phyloP scores from a whole-genome alignment of 1,140 invertebrate species.

The Halesus radiatus region DNA sequence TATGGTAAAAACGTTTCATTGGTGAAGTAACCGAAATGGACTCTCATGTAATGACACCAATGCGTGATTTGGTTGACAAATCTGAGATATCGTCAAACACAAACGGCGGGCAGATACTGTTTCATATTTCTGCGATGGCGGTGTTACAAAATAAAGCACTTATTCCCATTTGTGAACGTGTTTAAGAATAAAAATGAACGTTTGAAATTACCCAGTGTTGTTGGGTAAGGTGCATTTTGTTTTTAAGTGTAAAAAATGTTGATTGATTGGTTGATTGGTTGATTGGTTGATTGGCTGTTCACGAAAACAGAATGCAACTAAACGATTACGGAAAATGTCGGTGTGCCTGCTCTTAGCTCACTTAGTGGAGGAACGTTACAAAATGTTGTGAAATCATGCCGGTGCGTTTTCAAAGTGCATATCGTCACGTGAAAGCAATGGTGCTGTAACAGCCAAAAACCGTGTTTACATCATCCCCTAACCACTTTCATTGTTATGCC shows the following conservation, averaged over 20 bases:
- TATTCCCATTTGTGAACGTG: constrained; percentile 11
- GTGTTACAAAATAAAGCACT: not conserved
- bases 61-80: constrained; percentile 16
- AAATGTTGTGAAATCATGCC: too few relatives aligned
- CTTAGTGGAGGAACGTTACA: too few relatives aligned
- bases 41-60: constrained; percentile 16
- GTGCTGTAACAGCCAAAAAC: too few relatives aligned
- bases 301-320: not conserved
- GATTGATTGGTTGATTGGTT: too few relatives aligned
- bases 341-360: not conserved
- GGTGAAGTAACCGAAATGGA: constrained; percentile 23
- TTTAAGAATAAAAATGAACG: not conserved
- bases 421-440: too few relatives aligned
- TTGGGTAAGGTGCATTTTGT: too few relatives aligned
- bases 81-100: not conserved
- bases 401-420: too few relatives aligned
- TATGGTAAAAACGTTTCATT: constrained; percentile 38
- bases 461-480: too few relatives aligned
- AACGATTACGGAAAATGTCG: not conserved
- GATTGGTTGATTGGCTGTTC: too few relatives aligned
- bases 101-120: not conserved
- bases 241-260: too few relatives aligned
- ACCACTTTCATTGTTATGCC: too few relatives aligned
- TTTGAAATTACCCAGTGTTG: not conserved
- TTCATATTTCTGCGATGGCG: constrained; percentile 1